phyloP scores from a whole-genome alignment of 2,113 vertebrate species.

The Vireo altiloquus region DNA sequence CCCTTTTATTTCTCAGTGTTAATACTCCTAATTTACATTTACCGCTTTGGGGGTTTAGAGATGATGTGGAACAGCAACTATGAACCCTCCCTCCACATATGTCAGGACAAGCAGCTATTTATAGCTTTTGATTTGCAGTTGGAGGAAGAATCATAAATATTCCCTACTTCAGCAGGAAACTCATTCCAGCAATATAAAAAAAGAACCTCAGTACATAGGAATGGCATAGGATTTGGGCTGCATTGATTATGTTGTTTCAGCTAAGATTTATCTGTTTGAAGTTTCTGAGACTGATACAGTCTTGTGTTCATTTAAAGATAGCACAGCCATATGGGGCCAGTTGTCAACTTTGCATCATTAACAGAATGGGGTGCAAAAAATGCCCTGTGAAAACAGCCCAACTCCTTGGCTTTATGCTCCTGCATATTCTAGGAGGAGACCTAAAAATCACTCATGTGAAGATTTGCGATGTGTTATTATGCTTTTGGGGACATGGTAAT shows the following conservation, averaged over 20 bases:
- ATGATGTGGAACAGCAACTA: neutral
- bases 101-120: neutral
- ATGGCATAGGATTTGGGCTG: neutral
- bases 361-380: neutral
- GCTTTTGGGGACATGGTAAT: neutral
- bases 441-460: neutral
- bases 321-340: neutral
- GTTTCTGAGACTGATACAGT: neutral
- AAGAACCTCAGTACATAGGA: neutral
- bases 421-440: neutral
- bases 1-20: neutral
- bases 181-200: neutral
- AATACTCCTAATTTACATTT: neutral
- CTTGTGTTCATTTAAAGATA: neutral
- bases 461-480: neutral
- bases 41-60: neutral
- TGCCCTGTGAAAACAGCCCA: neutral
- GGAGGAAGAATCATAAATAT: neutral
- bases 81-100: neutral
- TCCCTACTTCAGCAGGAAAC: neutral
- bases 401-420: neutral
- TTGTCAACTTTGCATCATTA: neutral
- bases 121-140: neutral
- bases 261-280: neutral
- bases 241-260: neutral